Evolutionary conservation across 1,140 invertebrate species (phyloP).

Genomic region (Drosophila fuyamai): DNA sequence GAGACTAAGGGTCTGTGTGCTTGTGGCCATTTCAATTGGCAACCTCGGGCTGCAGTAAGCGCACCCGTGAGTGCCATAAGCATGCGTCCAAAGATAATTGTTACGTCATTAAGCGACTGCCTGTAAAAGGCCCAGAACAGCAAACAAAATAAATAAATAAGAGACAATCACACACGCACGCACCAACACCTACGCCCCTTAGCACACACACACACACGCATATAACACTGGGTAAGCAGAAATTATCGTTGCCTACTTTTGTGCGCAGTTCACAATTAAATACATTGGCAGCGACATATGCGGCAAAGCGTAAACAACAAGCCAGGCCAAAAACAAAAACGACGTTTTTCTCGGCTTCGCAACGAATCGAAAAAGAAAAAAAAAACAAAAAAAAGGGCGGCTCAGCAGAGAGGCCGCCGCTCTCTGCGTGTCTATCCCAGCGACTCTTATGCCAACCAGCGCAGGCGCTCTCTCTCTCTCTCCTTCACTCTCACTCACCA

Average conservation of each 20-base stretch:
- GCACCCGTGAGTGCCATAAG: slow-evolving; percentile 75
- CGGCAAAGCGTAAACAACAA: slow-evolving; percentile 78
- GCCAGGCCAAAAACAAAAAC: slow-evolving; percentile 46
- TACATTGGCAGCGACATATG: slow-evolving; percentile 77
- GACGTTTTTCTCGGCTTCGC: slow-evolving; percentile 30
- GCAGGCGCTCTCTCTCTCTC: slow-evolving; percentile 56
- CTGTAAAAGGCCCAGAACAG: slow-evolving; percentile 41
- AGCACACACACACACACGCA: slow-evolving; percentile 4
- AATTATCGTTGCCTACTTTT: slow-evolving; percentile 65
- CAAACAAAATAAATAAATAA: slow-evolving; percentile 62
- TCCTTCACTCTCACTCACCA: not conserved
- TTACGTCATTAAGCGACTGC: slow-evolving; percentile 75
- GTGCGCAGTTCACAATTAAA: slow-evolving; percentile 68
- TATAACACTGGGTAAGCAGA: slow-evolving; percentile 23
- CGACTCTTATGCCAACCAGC: slow-evolving; percentile 50
- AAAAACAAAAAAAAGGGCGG: slow-evolving; percentile 44
- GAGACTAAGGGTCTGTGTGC: slow-evolving; percentile 9
- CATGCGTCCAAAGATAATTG: slow-evolving; percentile 77
- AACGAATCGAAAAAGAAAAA: not conserved
- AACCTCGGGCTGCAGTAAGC: slow-evolving; percentile 64
- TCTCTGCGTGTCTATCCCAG: slow-evolving; percentile 46
- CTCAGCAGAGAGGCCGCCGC: slow-evolving; percentile 34
- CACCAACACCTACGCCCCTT: slow-evolving; percentile 1
- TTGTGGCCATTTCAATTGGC: slow-evolving; percentile 70
- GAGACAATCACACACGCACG: slow-evolving; percentile 39